phyloP scores from a whole-genome alignment of 2,888 invertebrate species.

The Gnatocerus cornutus region DNA sequence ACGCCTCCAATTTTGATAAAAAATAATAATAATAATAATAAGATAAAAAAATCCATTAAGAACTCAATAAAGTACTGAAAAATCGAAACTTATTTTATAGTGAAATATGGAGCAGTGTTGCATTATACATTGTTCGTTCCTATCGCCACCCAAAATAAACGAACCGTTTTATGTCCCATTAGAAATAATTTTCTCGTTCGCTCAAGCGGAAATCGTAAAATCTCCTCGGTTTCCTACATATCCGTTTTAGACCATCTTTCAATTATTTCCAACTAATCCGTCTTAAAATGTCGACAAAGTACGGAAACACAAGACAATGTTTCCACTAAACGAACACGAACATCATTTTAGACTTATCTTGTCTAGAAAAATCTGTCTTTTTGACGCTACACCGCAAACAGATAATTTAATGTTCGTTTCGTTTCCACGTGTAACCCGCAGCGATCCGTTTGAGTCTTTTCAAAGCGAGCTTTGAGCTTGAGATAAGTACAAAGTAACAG shows the following conservation, averaged over 20 bases:
- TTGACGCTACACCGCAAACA: too few relatives aligned
- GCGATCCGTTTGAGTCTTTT: background rate
- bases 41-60: too few relatives aligned
- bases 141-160: background rate
- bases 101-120: background rate
- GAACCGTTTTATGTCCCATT: conserved; percentile 2
- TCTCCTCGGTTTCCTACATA: conserved; percentile 5
- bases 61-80: too few relatives aligned
- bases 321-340: too few relatives aligned
- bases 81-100: too few relatives aligned
- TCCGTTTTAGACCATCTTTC: conserved; percentile 10
- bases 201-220: conserved; percentile 8
- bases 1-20: too few relatives aligned
- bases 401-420: background rate
- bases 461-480: background rate
- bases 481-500: background rate
- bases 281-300: conserved; percentile 4
- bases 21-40: too few relatives aligned
- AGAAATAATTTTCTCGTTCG: conserved; percentile 2
- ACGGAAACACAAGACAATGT: background rate
- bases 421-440: background rate
- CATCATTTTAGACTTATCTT: too few relatives aligned
- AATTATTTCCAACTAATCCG: conserved; percentile 20
- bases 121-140: background rate
- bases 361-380: too few relatives aligned